These are phyloP conservation scores for Deladenus siricidicola DNA, from an alignment of 2,888 invertebrate genomes.

Conservation along the genomic window DNA sequence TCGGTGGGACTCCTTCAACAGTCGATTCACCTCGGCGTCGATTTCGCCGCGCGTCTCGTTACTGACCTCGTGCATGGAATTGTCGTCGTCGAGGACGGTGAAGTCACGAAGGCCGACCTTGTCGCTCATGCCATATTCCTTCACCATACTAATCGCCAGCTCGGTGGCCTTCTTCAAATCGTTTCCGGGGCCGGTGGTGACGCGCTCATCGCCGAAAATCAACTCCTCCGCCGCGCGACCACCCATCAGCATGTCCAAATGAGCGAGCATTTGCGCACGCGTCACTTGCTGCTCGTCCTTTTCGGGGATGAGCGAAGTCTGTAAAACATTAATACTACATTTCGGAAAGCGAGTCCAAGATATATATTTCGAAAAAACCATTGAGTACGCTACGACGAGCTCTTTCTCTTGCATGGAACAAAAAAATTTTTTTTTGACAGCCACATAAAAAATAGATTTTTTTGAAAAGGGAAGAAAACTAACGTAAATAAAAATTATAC, in stretches of 20 bases:
- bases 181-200: conserved; percentile 18
- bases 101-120: conserved; percentile 60
- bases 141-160: conserved; percentile 60
- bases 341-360: too few relatives aligned
- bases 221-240: conserved; percentile 95
- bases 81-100: conserved; percentile 53
- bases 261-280: conserved; percentile 74
- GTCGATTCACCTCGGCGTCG: too few relatives aligned
- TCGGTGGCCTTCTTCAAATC: neutral
- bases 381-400: too few relatives aligned
- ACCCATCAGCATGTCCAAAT: conserved; percentile 96
- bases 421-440: too few relatives aligned
- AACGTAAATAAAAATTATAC: too few relatives aligned
- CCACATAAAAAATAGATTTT: too few relatives aligned
- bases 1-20: too few relatives aligned
- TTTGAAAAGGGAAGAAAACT: too few relatives aligned
- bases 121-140: conserved; percentile 95
- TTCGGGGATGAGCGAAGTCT: conserved; percentile 87
- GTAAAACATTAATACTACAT: conserved; percentile 23
- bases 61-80: too few relatives aligned
- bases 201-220: conserved; percentile 63
- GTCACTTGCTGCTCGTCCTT: conserved; percentile 74
- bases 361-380: too few relatives aligned
- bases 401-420: too few relatives aligned
- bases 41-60: too few relatives aligned